Evolutionary conservation across 2,888 invertebrate species (phyloP).

Genomic region (Harpalus rubripes): DNA sequence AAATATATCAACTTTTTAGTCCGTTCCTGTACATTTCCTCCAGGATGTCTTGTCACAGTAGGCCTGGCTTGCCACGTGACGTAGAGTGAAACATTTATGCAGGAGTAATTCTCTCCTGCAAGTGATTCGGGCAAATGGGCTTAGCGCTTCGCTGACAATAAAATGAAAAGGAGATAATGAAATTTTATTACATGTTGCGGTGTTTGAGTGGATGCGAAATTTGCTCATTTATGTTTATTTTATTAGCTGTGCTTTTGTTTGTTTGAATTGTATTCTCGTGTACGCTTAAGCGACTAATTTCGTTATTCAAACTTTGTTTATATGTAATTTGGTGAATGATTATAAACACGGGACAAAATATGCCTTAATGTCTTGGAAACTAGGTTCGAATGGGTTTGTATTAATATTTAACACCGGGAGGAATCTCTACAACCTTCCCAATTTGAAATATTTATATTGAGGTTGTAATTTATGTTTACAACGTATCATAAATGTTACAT

Average conservation of each 20-base stretch:
- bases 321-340: constrained; percentile 34
- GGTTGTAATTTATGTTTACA: too few species aligned
- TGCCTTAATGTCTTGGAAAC: background rate
- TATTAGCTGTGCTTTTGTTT: constrained; percentile 46
- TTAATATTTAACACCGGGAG: background rate
- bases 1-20: too few species aligned
- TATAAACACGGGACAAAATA: background rate
- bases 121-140: constrained; percentile 40
- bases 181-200: constrained; percentile 49
- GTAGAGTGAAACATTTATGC: constrained; percentile 37
- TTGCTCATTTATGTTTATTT: constrained; percentile 41
- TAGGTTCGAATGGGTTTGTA: background rate
- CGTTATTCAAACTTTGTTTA: constrained; percentile 44
- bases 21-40: too few species aligned
- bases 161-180: constrained; percentile 48
- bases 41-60: too few species aligned
- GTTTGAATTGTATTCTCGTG: constrained; percentile 35
- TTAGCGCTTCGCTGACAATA: constrained; percentile 35
- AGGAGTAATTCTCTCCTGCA: constrained; percentile 21
- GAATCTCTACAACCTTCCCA: too few species aligned
- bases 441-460: too few species aligned
- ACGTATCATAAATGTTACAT: too few species aligned
- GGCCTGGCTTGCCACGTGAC: background rate
- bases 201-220: constrained; percentile 44
- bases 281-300: constrained; percentile 46